phyloP scores from a whole-genome alignment of 1,140 invertebrate species.

The Aricia agestis region DNA sequence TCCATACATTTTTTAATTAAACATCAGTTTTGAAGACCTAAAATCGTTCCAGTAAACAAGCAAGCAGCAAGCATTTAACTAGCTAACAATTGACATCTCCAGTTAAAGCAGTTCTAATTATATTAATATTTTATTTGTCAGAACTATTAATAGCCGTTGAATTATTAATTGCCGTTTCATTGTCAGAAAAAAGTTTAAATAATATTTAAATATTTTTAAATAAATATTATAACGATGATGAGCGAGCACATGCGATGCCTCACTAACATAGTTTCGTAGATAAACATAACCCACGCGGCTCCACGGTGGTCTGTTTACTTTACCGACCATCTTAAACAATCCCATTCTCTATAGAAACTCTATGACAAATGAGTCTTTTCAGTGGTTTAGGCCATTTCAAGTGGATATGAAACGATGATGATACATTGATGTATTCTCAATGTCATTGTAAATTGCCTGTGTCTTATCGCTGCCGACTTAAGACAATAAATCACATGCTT shows the following conservation, averaged over 20 bases:
- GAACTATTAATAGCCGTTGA: too few relatives aligned
- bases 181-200: neutral
- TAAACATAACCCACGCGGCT: constrained; percentile 40
- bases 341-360: constrained; percentile 21
- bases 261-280: constrained; percentile 31
- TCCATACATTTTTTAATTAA: too few relatives aligned
- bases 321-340: constrained; percentile 20
- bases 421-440: constrained; percentile 8
- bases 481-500: neutral
- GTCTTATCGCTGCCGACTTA: neutral
- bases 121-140: too few relatives aligned
- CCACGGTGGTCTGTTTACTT: constrained; percentile 48
- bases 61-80: too few relatives aligned
- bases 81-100: too few relatives aligned
- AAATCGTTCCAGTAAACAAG: too few relatives aligned
- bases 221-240: neutral
- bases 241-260: constrained; percentile 20
- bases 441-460: neutral
- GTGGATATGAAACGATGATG: constrained; percentile 15
- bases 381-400: constrained; percentile 2
- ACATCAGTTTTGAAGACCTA: too few relatives aligned
- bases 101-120: too few relatives aligned
- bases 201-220: neutral
- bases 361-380: neutral
- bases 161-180: too few relatives aligned